Percentiles rank a stretch among this genome's conserved stretches.
phyloP scores from a whole-genome alignment of 2,797 vertebrate genomes.

The Catostomus latipinnis region DNA sequence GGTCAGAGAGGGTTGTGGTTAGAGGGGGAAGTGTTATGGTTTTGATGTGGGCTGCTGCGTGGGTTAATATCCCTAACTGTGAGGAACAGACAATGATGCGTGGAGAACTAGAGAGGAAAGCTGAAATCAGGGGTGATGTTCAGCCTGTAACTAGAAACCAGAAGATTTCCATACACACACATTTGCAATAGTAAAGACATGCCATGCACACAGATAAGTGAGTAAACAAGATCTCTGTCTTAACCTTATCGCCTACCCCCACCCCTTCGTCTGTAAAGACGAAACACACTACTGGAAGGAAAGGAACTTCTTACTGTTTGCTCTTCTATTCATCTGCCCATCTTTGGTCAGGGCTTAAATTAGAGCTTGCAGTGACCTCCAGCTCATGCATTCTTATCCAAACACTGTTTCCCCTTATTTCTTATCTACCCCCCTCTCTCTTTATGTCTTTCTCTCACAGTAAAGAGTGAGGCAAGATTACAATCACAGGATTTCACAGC shows the following conservation, averaged over 20 bases:
- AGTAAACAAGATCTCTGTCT: slow-evolving; percentile 10
- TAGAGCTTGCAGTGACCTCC: slow-evolving; percentile 60
- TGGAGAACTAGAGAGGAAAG: slow-evolving; percentile 29
- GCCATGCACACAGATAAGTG: too few species aligned
- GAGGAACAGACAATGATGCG: slow-evolving; percentile 57
- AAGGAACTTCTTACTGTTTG: slow-evolving; percentile 58
- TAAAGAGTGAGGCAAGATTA: slow-evolving; percentile 55
- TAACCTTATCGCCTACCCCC: slow-evolving; percentile 34
- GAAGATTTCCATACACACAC: slow-evolving; percentile 13
- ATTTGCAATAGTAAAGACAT: not conserved
- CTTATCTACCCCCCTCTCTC: slow-evolving; percentile 43
- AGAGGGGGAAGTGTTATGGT: slow-evolving; percentile 36
- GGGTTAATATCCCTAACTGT: slow-evolving; percentile 65
- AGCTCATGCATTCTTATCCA: slow-evolving; percentile 50
- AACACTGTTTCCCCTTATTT: slow-evolving; percentile 46
- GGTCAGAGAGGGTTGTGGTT: slow-evolving; percentile 71
- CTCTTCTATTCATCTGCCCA: slow-evolving; percentile 71
- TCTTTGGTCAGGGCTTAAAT: slow-evolving; percentile 66
- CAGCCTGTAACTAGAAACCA: slow-evolving; percentile 29
- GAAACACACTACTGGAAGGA: slow-evolving; percentile 42
- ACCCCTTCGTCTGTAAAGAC: slow-evolving; percentile 7
- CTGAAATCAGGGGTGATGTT: slow-evolving; percentile 30
- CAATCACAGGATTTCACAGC: slow-evolving; percentile 67
- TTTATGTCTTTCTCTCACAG: slow-evolving; percentile 65
- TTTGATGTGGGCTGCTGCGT: slow-evolving; percentile 42